Percentiles rank a stretch among this genome's conserved stretches.
Conservation (phyloP, 2,888 invertebrate genomes). For the Kuschelorhynchus macadamiae region DNA sequence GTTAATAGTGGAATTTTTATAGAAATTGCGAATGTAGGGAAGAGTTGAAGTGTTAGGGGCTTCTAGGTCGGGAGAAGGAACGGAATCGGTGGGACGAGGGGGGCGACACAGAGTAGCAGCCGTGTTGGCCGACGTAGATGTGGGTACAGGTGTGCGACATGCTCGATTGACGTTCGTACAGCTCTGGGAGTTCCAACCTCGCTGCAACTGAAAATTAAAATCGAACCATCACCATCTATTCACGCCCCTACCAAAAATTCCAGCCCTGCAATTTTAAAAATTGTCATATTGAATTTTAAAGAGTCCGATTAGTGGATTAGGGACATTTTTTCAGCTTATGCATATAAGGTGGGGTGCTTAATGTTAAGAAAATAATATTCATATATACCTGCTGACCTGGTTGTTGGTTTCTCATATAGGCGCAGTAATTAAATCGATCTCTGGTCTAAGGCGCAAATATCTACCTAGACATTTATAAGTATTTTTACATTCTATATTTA, state of each 20-base stretch:
- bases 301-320: neutral
- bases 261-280: constrained; percentile 25
- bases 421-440: too few relatives aligned
- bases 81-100: constrained; percentile 59
- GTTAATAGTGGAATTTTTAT: constrained; percentile 66
- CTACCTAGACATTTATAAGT: too few relatives aligned
- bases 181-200: constrained; percentile 71
- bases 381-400: too few relatives aligned
- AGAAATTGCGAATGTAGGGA: constrained; percentile 69
- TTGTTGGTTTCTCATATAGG: too few relatives aligned
- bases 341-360: too few relatives aligned
- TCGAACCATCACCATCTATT: constrained; percentile 54
- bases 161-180: constrained; percentile 69
- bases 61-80: constrained; percentile 64
- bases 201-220: constrained; percentile 67
- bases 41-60: constrained; percentile 68
- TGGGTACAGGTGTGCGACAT: constrained; percentile 67
- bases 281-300: neutral
- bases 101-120: constrained; percentile 68
- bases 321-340: neutral
- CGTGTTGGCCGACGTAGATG: constrained; percentile 67
- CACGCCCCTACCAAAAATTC: constrained; percentile 27
- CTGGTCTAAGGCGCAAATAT: too few relatives aligned
- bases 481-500: too few relatives aligned
- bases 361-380: too few relatives aligned